Evolutionary conservation across 2,113 vertebrate species (phyloP).

Genomic region (Malurus cyaneus): DNA sequence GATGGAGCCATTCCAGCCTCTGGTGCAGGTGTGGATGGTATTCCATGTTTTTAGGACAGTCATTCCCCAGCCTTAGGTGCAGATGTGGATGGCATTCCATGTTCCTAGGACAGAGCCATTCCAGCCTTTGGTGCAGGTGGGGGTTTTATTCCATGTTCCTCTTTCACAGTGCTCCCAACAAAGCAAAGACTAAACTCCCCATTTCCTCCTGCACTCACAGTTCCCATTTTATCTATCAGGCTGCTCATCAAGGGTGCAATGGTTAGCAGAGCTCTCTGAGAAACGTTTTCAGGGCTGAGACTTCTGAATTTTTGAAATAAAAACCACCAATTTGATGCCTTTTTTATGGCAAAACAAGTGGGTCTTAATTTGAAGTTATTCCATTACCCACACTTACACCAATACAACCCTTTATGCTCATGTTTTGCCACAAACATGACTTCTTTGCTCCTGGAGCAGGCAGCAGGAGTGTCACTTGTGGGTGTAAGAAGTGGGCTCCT

Average conservation of each 20-base stretch:
- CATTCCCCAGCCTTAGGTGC: no score
- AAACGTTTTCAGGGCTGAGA: neutral
- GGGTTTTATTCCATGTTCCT: neutral
- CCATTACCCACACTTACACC: neutral
- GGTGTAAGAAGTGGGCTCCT: neutral
- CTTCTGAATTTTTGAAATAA: neutral
- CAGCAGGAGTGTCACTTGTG: neutral
- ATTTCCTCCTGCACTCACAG: neutral
- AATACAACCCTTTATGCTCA: neutral
- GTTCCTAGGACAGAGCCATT: neutral
- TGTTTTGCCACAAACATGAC: neutral
- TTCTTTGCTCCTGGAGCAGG: neutral
- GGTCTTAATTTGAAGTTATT: neutral
- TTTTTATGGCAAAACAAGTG: neutral
- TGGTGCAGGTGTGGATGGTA: no score
- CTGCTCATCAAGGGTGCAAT: neutral
- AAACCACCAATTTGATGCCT: neutral
- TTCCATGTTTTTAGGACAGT: neutral
- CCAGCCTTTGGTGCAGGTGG: no score
- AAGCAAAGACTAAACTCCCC: neutral
- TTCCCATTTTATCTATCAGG: neutral
- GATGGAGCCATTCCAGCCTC: no score
- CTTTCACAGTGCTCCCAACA: neutral
- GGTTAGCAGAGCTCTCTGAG: neutral
- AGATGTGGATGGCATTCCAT: neutral